A percentile compares a stretch with the other conserved stretches of the same genome.
These are phyloP conservation scores for Chelidonichthys spinosus DNA, from an alignment of 2,797 vertebrate species.

Conservation along the genomic window DNA sequence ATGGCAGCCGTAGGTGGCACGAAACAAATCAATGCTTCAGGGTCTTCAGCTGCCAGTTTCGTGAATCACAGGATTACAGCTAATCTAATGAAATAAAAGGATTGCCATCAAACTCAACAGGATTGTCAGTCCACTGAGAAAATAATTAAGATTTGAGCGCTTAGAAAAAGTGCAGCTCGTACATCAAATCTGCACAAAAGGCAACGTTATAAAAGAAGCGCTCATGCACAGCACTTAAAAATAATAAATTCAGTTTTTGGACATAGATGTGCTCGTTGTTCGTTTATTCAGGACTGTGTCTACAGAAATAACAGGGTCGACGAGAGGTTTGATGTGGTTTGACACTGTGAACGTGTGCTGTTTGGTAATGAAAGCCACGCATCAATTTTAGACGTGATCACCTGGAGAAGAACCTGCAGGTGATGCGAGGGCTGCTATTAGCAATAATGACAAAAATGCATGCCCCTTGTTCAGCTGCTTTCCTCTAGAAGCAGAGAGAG, in stretches of 20 bases:
- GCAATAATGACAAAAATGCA: too few relatives aligned
- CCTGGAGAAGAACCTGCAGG: too few relatives aligned
- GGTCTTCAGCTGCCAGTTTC: conserved; percentile 37
- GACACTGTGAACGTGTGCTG: neutral
- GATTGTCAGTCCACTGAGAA: conserved; percentile 27
- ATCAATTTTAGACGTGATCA: neutral
- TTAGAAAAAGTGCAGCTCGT: neutral
- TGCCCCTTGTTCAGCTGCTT: too few relatives aligned
- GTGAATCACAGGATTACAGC: conserved; percentile 54
- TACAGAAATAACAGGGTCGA: neutral
- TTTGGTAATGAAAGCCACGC: neutral
- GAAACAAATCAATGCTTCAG: conserved; percentile 37
- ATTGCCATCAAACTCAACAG: conserved; percentile 39
- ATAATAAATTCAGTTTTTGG: neutral
- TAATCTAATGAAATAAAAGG: conserved; percentile 45
- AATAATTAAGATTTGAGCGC: neutral
- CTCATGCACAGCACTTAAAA: neutral
- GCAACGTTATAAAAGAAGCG: neutral
- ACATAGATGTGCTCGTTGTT: neutral
- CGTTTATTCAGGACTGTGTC: neutral
- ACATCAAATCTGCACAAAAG: neutral
- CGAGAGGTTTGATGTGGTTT: neutral
- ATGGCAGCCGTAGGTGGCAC: conserved; percentile 36
- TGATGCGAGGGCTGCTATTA: too few relatives aligned
- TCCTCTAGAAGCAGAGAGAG: too few relatives aligned